Conservation (phyloP, 64 coral and sea anemone species). For the Anthopleura sola region DNA sequence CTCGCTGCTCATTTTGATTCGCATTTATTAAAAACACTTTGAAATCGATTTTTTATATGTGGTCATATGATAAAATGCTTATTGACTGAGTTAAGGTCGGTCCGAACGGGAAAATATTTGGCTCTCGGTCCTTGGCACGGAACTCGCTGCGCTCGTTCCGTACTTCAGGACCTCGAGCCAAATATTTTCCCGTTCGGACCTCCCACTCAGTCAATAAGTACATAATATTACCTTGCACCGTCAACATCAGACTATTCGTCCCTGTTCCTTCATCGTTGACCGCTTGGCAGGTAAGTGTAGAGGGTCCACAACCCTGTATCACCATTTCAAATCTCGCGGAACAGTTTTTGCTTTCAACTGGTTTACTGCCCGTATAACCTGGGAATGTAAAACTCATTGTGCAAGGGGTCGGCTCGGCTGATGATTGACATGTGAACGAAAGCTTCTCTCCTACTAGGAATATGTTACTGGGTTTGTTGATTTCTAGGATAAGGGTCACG, state of each 20-base stretch:
- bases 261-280: not conserved
- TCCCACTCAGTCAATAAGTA: too few relatives aligned
- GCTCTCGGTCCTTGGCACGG: too few relatives aligned
- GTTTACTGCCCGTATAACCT: not conserved
- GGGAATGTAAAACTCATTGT: not conserved
- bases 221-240: not conserved
- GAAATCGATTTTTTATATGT: too few relatives aligned
- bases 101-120: too few relatives aligned
- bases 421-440: not conserved
- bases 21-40: too few relatives aligned
- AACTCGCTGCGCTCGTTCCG: too few relatives aligned
- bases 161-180: too few relatives aligned
- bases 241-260: not conserved
- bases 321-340: not conserved
- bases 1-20: too few relatives aligned
- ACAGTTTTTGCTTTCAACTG: not conserved
- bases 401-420: not conserved
- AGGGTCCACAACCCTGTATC: not conserved
- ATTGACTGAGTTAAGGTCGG: too few relatives aligned
- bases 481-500: not conserved
- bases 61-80: too few relatives aligned
- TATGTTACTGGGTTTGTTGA: not conserved
- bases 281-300: not conserved
- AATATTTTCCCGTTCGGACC: too few relatives aligned
- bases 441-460: not conserved